Base-by-base conservation (phyloP, 2,113 vertebrate species). In the Oncorhynchus keta region DNA sequence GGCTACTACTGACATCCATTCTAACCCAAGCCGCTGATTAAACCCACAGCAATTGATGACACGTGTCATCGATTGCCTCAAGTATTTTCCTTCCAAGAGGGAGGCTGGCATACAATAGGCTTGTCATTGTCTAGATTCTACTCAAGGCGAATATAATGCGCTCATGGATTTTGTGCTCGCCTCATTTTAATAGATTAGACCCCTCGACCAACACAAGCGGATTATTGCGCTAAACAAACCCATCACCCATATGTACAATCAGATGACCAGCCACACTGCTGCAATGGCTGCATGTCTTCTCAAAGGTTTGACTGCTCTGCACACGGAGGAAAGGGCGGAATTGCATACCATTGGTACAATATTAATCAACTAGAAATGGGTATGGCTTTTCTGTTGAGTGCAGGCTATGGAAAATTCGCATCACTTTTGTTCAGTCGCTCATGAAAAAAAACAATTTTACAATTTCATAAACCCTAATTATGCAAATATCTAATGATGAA, bases 351-450 rank as follows among this genome's bases (percentile, higher is more conserved):
- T 49, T 12, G 32, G 32, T 51, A 62, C 0, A 2, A 71, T 62
- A 81, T 48, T 70, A 39, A 78, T 74, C 75, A 62, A 4, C 77
- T 65, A 55, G 83, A 87, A 87, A 90, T 84, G 90, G 89, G 89
- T 87, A 88, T 89, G 90, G 90, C 87, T 80, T 85, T 84, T 87
- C 65, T 68, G 20, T 59, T 24, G 86, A 83, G 86, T 85, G 81
- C 85, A 77, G 72, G 16, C 79, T 55, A 18, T 5, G 39, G 16
- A 55, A 64, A 20, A 57, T 59, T 59, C 22, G 3, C 30, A 20
- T 7, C 7, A 20, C 20, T n/a, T 39, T 13, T 55, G 51, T 18
- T 16, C 51, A 55, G 51, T 55, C 51, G 51, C 51, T 55, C 51
- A 16, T 45, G 8, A 45, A 45, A 45, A 45, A 45, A 8, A 9